phyloP scores from a whole-genome alignment of 2,113 vertebrate genomes.

The Daphoenositta chrysoptera region DNA sequence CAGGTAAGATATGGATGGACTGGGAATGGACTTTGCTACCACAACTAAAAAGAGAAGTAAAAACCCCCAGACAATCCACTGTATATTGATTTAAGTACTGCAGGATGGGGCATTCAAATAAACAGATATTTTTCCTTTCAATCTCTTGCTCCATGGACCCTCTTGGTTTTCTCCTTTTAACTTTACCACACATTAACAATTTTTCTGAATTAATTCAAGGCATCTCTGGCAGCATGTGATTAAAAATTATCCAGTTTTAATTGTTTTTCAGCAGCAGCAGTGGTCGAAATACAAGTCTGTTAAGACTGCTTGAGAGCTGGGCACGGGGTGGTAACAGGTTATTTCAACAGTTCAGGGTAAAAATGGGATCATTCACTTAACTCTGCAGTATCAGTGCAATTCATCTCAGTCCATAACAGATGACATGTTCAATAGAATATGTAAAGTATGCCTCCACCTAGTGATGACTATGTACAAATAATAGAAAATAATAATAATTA shows the following conservation, averaged over 20 bases:
- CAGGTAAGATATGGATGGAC: background rate
- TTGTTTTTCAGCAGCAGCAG: background rate
- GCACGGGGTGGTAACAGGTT: background rate
- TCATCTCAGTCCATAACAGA: constrained; percentile 3
- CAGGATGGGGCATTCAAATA: background rate
- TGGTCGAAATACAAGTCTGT: background rate
- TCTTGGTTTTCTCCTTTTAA: background rate
- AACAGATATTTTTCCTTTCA: background rate
- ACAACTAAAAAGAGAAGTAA: background rate
- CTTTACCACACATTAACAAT: background rate
- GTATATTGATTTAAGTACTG: background rate
- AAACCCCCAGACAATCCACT: background rate
- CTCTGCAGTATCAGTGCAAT: background rate
- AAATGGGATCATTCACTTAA: background rate
- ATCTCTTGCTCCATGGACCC: background rate
- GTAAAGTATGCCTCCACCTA: constrained; percentile 67
- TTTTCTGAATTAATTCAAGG: background rate
- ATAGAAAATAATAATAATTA: constrained; percentile 40
- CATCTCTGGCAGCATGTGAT: background rate
- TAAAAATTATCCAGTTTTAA: background rate
- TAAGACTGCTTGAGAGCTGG: background rate
- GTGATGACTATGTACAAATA: constrained; percentile 57
- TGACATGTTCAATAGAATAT: constrained; percentile 47
- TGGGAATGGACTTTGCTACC: background rate
- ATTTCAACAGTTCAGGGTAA: background rate